These are phyloP conservation scores for Ectobius pallidus DNA, from an alignment of 2,888 invertebrate genomes.

Conservation along the genomic window DNA sequence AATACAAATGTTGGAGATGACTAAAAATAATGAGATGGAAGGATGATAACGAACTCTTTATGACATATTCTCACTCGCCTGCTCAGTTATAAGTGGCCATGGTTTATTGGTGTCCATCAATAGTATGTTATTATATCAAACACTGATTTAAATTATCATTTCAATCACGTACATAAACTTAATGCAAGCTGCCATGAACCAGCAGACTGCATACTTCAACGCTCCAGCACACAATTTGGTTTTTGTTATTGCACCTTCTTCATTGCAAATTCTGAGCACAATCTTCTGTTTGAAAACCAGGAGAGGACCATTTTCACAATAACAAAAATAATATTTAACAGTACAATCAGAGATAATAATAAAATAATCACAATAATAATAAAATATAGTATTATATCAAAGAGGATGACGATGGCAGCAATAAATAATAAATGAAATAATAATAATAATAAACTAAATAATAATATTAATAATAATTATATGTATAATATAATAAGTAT, in stretches of 20 bases:
- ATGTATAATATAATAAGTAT: no score
- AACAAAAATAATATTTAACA: no score
- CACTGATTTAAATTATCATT: conserved; percentile 18
- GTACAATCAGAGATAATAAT: no score
- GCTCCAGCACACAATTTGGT: conserved; percentile 22
- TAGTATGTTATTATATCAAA: conserved; percentile 18
- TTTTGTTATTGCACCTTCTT: conserved; percentile 35
- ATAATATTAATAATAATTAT: neutral
- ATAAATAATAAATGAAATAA: neutral
- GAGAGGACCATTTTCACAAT: neutral
- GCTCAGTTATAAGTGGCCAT: conserved; percentile 16
- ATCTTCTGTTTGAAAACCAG: neutral
- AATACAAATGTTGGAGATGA: neutral
- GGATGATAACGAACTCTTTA: neutral
- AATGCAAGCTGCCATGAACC: conserved; percentile 5
- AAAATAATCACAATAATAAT: no score
- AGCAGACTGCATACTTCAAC: no score
- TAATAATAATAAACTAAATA: neutral
- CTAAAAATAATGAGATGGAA: neutral
- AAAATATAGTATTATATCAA: no score
- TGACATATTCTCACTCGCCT: neutral
- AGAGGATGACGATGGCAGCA: no score
- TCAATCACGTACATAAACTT: conserved; percentile 17
- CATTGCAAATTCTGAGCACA: conserved; percentile 28
- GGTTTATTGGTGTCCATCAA: conserved; percentile 26